Conservation (phyloP, 2,797 vertebrate genomes). For the Tapirus indicus region DNA sequence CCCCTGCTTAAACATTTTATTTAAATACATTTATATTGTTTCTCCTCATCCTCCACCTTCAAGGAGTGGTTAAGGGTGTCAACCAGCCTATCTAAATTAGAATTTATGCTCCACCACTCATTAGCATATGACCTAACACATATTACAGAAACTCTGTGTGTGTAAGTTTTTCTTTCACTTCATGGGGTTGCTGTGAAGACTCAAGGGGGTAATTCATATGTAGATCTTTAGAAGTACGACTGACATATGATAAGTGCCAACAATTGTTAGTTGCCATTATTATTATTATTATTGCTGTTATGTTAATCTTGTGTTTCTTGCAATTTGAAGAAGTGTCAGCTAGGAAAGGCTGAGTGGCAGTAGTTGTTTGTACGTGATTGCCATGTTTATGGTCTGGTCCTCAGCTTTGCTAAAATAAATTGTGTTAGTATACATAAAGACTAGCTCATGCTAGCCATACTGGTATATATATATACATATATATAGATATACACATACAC, state of each 20-base stretch:
- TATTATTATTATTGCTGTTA: background rate
- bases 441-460: background rate
- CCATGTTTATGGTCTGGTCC: background rate
- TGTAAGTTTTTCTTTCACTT: background rate
- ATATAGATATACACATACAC: background rate
- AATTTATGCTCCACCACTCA: background rate
- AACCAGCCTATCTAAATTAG: background rate
- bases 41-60: too few relatives aligned
- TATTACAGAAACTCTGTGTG: background rate
- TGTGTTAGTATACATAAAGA: background rate
- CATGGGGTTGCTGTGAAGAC: background rate
- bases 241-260: conserved; percentile 34
- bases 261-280: conserved; percentile 38
- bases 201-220: background rate
- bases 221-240: conserved; percentile 31
- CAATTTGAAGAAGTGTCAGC: conserved; percentile 59
- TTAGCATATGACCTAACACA: background rate
- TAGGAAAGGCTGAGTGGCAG: conserved; percentile 32
- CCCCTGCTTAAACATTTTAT: background rate
- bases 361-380: background rate
- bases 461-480: background rate
- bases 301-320: conserved; percentile 50
- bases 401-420: conserved; percentile 41
- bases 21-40: conserved; percentile 3
- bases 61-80: conserved; percentile 29